A percentile compares a stretch with the other conserved stretches of the same genome.
phyloP scores from a whole-genome alignment of 2,797 vertebrate species.

The Amblyraja radiata region DNA sequence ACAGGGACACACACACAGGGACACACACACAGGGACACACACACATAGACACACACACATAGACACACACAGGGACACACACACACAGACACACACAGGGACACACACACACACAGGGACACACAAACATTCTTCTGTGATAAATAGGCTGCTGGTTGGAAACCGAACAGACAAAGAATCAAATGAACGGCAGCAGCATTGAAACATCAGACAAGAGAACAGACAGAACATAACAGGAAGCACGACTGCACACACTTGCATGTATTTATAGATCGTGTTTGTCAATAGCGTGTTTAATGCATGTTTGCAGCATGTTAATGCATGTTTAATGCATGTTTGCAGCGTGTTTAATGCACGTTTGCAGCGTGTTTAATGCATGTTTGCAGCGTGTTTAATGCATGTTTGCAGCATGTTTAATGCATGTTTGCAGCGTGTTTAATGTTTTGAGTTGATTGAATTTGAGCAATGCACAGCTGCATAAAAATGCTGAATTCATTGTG shows the following conservation, averaged over 20 bases:
- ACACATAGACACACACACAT: too few species aligned
- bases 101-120: not conserved
- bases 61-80: too few species aligned
- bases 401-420: too few species aligned
- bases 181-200: not conserved
- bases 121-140: not conserved
- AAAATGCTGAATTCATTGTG: not conserved
- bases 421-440: not conserved
- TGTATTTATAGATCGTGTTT: not conserved
- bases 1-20: too few species aligned
- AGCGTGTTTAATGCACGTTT: not conserved
- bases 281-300: too few species aligned
- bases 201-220: not conserved
- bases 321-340: not conserved
- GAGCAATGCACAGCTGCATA: too few species aligned
- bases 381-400: not conserved
- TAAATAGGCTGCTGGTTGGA: not conserved
- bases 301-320: not conserved
- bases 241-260: not conserved
- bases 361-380: not conserved
- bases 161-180: not conserved
- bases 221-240: conserved; percentile 11
- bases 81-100: too few species aligned
- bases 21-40: too few species aligned
- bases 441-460: not conserved